Evolutionary conservation across 2,797 vertebrate genomes (phyloP).

Genomic region (Sarcoramphus papa): DNA sequence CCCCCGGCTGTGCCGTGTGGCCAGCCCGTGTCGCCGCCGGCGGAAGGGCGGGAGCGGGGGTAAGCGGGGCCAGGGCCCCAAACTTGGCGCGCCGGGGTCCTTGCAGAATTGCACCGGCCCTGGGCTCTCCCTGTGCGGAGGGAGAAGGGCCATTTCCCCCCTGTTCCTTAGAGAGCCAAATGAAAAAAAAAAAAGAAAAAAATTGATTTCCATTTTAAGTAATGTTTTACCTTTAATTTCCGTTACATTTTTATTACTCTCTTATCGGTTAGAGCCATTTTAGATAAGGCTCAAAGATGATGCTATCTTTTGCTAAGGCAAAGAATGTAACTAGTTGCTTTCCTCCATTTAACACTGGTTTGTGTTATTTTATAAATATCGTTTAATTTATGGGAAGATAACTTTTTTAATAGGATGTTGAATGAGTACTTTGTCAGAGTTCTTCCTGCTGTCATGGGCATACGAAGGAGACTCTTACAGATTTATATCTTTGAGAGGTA

Average conservation of each 20-base stretch:
- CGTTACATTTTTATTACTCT: neutral
- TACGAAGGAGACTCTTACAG: neutral
- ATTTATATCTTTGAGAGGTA: neutral
- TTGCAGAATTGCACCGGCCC: neutral
- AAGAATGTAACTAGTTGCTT: neutral
- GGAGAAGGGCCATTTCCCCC: neutral
- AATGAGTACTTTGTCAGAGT: neutral
- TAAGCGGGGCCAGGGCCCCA: neutral
- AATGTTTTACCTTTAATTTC: neutral
- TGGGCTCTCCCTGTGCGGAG: neutral
- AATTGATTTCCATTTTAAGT: neutral
- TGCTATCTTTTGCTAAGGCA: neutral
- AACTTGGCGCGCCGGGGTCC: neutral
- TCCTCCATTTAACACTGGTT: neutral
- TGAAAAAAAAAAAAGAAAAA: accelerated
- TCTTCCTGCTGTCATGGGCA: neutral
- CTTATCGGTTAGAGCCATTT: neutral
- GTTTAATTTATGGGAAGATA: neutral
- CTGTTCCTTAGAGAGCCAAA: neutral
- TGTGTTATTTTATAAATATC: neutral
- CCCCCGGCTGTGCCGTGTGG: neutral
- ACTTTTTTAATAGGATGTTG: neutral
- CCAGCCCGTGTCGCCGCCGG: neutral
- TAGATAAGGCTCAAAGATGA: neutral
- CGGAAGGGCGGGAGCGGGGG: neutral